These are phyloP conservation scores for Dreissena polymorpha DNA, from an alignment of 1,140 invertebrate genomes.

Conservation along the genomic window DNA sequence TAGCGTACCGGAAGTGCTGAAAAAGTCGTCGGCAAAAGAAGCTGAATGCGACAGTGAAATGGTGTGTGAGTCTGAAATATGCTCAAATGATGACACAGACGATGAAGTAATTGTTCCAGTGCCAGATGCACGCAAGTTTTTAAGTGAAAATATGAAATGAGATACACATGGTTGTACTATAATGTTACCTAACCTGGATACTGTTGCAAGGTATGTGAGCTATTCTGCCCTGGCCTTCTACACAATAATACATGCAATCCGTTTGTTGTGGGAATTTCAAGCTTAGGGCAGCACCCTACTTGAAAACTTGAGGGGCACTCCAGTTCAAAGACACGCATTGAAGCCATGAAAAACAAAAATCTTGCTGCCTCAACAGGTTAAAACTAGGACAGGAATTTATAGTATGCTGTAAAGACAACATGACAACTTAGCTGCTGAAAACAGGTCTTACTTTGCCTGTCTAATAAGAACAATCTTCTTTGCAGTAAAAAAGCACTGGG, in stretches of 20 bases:
- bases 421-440: no score
- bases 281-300: not conserved
- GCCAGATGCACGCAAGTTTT: not conserved
- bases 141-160: not conserved
- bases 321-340: not conserved
- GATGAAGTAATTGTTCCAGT: no score
- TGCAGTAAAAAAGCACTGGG: not conserved
- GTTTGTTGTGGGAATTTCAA: not conserved
- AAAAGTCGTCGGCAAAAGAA: no score
- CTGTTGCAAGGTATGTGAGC: no score
- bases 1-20: no score
- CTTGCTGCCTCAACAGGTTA: not conserved
- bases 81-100: no score
- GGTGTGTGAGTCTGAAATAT: no score
- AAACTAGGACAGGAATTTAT: no score
- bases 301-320: not conserved
- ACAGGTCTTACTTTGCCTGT: not conserved
- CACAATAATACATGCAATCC: not conserved
- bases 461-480: not conserved
- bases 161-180: not conserved
- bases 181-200: not conserved
- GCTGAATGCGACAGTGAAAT: no score
- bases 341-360: not conserved
- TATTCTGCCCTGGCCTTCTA: no score
- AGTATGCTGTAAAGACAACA: no score